These are phyloP conservation scores for Drosophila affinis DNA, from an alignment of 2,888 invertebrate genomes.

Conservation along the genomic window DNA sequence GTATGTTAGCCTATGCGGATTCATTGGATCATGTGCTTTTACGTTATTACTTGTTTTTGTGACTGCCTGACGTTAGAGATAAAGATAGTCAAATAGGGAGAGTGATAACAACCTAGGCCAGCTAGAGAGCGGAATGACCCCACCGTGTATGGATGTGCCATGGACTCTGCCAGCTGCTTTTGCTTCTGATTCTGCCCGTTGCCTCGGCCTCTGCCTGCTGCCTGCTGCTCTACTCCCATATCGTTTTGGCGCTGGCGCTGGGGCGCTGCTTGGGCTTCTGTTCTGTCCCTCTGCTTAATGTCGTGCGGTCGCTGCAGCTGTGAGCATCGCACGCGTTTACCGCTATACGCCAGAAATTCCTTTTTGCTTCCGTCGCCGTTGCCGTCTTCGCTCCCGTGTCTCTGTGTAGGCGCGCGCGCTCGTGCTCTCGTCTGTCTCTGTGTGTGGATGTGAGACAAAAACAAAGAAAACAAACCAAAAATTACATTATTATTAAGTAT, in stretches of 20 bases:
- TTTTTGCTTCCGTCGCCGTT: not conserved
- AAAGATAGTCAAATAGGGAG: not conserved
- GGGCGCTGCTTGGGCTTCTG: slow-evolving; percentile 28
- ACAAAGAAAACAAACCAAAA: slow-evolving; percentile 39
- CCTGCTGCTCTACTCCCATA: slow-evolving; percentile 1
- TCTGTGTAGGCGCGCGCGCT: not conserved
- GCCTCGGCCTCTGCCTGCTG: not conserved
- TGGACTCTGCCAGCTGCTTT: not conserved
- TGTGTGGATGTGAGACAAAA: slow-evolving; percentile 51
- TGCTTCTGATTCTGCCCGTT: too few relatives aligned
- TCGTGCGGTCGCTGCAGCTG: slow-evolving; percentile 74
- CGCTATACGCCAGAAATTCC: slow-evolving; percentile 20
- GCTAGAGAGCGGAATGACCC: not conserved
- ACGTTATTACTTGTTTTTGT: not conserved
- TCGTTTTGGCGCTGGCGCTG: not conserved
- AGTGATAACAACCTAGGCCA: not conserved
- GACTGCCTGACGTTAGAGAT: not conserved
- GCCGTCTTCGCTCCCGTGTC: slow-evolving; percentile 29
- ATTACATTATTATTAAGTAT: slow-evolving; percentile 4
- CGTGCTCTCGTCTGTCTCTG: slow-evolving; percentile 14
- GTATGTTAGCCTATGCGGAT: not conserved
- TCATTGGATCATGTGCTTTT: not conserved
- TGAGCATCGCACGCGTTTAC: slow-evolving; percentile 68
- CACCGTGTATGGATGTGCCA: not conserved
- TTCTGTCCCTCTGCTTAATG: slow-evolving; percentile 37